Conservation (phyloP, 2,797 vertebrate species). For the Argyrosomus regius region DNA sequence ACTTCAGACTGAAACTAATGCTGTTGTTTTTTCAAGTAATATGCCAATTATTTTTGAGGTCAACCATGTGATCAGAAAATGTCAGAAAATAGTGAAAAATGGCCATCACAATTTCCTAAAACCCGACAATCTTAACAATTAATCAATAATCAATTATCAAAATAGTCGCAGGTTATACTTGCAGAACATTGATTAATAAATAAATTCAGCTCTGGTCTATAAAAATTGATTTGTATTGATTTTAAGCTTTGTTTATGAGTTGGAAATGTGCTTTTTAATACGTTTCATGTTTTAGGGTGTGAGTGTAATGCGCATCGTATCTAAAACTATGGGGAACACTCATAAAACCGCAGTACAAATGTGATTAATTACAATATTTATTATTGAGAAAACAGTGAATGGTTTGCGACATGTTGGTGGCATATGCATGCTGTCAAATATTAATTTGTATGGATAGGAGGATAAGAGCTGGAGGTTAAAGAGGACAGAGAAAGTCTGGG, state of each 20-base stretch:
- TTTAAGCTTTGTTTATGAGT: neutral
- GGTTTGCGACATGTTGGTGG: constrained; percentile 1
- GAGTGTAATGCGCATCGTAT: neutral
- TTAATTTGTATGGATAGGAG: constrained; percentile 8
- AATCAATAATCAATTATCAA: neutral
- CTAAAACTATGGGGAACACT: neutral
- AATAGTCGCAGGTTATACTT: neutral
- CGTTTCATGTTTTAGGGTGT: too few relatives aligned
- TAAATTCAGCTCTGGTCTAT: neutral
- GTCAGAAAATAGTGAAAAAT: neutral
- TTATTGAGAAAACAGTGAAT: neutral
- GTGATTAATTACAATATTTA: neutral
- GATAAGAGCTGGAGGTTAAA: constrained; percentile 14
- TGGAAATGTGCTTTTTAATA: neutral
- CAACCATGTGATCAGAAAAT: neutral
- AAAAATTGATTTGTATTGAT: neutral
- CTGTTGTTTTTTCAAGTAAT: neutral
- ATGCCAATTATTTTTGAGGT: neutral
- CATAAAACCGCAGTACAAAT: neutral
- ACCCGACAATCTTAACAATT: neutral
- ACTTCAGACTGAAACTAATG: neutral
- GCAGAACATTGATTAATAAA: neutral
- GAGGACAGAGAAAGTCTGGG: constrained; percentile 15
- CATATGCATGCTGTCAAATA: neutral
- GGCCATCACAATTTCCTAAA: neutral